Evolutionary conservation across 2,113 vertebrate genomes (phyloP).

Genomic region (Motacilla alba): DNA sequence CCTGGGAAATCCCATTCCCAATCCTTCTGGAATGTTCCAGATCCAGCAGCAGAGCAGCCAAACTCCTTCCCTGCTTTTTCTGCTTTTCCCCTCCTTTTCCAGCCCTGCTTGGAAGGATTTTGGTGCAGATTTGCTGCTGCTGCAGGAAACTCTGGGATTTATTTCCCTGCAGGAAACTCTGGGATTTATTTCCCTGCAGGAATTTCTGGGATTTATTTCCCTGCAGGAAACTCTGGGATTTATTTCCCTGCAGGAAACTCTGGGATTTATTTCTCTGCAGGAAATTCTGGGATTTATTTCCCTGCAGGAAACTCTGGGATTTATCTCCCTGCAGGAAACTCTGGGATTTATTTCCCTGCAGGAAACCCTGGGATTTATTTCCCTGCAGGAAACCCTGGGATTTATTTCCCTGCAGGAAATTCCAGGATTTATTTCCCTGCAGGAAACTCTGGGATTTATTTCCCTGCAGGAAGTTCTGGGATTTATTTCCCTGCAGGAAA

Average conservation of each 20-base stretch:
- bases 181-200: too few species aligned
- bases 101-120: background rate
- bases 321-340: background rate
- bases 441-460: background rate
- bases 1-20: background rate
- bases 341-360: too few species aligned
- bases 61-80: background rate
- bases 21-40: background rate
- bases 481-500: background rate
- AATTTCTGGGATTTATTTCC: too few species aligned
- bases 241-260: background rate
- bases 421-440: too few species aligned
- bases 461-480: background rate
- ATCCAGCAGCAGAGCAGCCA: background rate
- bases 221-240: background rate
- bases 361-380: background rate
- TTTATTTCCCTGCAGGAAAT: too few species aligned
- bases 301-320: background rate
- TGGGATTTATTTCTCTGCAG: background rate
- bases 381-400: too few species aligned
- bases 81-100: background rate
- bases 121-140: background rate
- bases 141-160: background rate
- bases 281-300: background rate
- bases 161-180: too few species aligned